Conservation (phyloP, 2,113 vertebrate species). For the Varanus salvator region DNA sequence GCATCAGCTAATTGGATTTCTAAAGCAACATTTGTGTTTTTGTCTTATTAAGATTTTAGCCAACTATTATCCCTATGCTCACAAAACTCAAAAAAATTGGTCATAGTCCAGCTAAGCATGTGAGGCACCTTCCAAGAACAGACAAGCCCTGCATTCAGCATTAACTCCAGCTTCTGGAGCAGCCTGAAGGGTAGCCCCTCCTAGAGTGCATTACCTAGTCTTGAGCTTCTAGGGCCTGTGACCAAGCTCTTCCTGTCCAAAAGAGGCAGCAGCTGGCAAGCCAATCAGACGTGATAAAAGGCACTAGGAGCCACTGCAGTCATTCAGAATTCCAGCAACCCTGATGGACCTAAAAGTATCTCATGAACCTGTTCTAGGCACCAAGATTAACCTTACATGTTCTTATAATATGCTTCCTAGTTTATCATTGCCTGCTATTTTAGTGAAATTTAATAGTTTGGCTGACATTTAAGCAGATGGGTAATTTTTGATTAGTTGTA, state of each 20-base stretch:
- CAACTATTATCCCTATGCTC: not conserved
- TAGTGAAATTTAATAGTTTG: constrained; percentile 57
- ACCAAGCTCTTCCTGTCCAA: too few relatives aligned
- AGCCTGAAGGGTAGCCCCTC: too few relatives aligned
- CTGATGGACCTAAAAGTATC: too few relatives aligned
- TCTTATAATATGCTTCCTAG: constrained; percentile 63
- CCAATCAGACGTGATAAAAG: too few relatives aligned
- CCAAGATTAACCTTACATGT: constrained; percentile 48
- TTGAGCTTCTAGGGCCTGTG: too few relatives aligned
- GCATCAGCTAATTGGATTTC: not conserved
- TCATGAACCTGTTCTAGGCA: too few relatives aligned
- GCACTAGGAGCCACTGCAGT: too few relatives aligned
- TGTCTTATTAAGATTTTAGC: not conserved
- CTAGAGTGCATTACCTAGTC: too few relatives aligned
- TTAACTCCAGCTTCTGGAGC: too few relatives aligned
- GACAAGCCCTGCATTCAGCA: too few relatives aligned
- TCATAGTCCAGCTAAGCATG: constrained; percentile 3
- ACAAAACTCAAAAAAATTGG: not conserved
- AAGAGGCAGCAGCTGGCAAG: too few relatives aligned
- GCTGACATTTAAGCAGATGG: constrained; percentile 65
- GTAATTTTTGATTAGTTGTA: constrained; percentile 64
- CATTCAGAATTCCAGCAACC: too few relatives aligned
- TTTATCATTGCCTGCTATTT: constrained; percentile 57
- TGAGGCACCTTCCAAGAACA: not conserved
- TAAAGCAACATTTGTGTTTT: not conserved